Evolutionary conservation across 2,888 invertebrate genomes (phyloP).

Genomic region (Metallyticus violacea): DNA sequence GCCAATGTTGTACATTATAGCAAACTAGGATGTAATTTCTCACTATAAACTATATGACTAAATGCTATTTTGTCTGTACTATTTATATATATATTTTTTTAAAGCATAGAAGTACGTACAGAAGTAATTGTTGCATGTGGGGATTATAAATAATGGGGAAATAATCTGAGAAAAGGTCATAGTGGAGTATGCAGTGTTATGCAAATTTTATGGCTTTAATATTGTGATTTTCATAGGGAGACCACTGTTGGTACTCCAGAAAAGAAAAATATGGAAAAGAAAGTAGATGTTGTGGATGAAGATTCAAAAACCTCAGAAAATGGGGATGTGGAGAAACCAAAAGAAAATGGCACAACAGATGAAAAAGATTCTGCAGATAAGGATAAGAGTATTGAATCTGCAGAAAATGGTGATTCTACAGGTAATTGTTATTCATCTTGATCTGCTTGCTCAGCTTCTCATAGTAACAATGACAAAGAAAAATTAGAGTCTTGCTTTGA

Average conservation of each 20-base stretch:
- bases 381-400: slow-evolving; percentile 46
- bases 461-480: neutral
- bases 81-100: no score
- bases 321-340: slow-evolving; percentile 23
- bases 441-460: neutral
- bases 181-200: no score
- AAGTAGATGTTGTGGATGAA: slow-evolving; percentile 43
- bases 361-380: slow-evolving; percentile 43
- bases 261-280: slow-evolving; percentile 52
- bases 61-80: no score
- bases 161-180: no score
- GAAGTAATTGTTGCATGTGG: no score
- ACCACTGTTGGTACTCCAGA: slow-evolving; percentile 44
- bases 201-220: no score
- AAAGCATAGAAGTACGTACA: no score
- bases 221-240: slow-evolving; percentile 39
- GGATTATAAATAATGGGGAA: no score
- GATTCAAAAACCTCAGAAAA: slow-evolving; percentile 41
- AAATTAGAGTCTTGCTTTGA: neutral
- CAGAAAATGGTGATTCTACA: slow-evolving; percentile 42
- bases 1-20: no score
- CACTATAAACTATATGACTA: no score
- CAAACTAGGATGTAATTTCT: no score
- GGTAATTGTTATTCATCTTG: slow-evolving; percentile 38
- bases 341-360: slow-evolving; percentile 36